A percentile compares a stretch with the other conserved stretches of the same genome.
These are phyloP conservation scores for Huso huso DNA, from an alignment of 2,797 vertebrate species.

Conservation along the genomic window DNA sequence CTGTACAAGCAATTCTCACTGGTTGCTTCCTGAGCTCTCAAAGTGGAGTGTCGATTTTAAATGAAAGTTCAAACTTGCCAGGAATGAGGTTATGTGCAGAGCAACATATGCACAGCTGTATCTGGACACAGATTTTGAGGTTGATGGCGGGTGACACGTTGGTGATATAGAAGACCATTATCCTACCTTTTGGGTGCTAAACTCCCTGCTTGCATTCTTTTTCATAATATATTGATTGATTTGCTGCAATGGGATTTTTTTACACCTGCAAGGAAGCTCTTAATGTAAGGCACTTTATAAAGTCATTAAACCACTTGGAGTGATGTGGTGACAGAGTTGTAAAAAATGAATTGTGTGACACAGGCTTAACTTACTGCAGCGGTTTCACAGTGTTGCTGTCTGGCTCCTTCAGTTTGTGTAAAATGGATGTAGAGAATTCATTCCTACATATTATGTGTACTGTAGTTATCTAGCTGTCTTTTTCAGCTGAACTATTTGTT, in stretches of 20 bases:
- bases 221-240: conserved; percentile 66
- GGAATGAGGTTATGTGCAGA: conserved; percentile 5
- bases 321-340: conserved; percentile 47
- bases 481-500: no score
- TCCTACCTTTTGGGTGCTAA: conserved; percentile 76
- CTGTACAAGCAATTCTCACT: no score
- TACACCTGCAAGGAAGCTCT: conserved; percentile 51
- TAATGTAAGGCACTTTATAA: conserved; percentile 56
- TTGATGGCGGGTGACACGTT: conserved; percentile 70
- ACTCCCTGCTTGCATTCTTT: conserved; percentile 60
- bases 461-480: no score
- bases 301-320: conserved; percentile 40
- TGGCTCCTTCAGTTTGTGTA: no score
- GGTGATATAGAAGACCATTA: conserved; percentile 72
- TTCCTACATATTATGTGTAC: no score
- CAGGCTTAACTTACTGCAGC: background rate
- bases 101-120: conserved; percentile 49
- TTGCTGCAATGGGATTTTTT: conserved; percentile 66
- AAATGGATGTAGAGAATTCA: no score
- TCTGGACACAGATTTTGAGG: conserved; percentile 54
- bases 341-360: conserved; percentile 46
- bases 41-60: conserved; percentile 16
- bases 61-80: conserved; percentile 19
- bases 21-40: conserved; percentile 2
- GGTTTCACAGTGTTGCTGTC: no score